Evolutionary conservation across 2,113 vertebrate genomes (phyloP), one percentile per base, ranked within the genome.

Genomic region (Lonchura striata): DNA sequence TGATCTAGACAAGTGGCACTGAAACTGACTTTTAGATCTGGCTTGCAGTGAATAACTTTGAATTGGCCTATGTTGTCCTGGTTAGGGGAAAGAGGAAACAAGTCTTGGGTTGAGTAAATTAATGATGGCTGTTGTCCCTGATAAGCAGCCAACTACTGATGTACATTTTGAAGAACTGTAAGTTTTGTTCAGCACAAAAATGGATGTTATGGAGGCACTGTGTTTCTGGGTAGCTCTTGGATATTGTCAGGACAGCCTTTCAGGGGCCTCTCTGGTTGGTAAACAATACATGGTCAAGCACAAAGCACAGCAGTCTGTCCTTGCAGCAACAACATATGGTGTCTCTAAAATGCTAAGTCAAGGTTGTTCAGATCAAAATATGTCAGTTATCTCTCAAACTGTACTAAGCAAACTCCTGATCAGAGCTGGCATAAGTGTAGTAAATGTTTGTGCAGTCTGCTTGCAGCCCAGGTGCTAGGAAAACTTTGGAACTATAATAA

Each of bases 321-420:
- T 89, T 95, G 87, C 90, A 79, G 59, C 16, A 37, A 94, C 95
- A 87, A 80, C 63, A 86, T 94, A 60, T 88, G 82, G 49, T 75
- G n/a, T 69, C 66, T 64, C 44, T 79, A 23, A 68, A 82, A 64
- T 60, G 72, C 66, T 85, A 31, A 35, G 53, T 92, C 78, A 96
- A 91, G 68, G 94, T 78, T 88, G 83, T 79, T 95, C 25, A 46
- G 76, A 88, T 80, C 94, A 92, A 83, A 70, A 44, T 44, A 90
- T 46, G 66, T 63, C 11, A 13, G 64, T 95, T 95, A 54, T 91
- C 61, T 94, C 52, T 79, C 35, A 47, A 52, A 49, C 35, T n/a
- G 42, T 90, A 47, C 33, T 17, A 16, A 50, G 39, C 16, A 41
- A 65, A 68, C 50, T 86, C 69, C 64, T 82, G 35, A 86, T 54